These are phyloP conservation scores for Tursiops truncatus DNA, from an alignment of 2,113 vertebrate genomes.

Conservation along the genomic window DNA sequence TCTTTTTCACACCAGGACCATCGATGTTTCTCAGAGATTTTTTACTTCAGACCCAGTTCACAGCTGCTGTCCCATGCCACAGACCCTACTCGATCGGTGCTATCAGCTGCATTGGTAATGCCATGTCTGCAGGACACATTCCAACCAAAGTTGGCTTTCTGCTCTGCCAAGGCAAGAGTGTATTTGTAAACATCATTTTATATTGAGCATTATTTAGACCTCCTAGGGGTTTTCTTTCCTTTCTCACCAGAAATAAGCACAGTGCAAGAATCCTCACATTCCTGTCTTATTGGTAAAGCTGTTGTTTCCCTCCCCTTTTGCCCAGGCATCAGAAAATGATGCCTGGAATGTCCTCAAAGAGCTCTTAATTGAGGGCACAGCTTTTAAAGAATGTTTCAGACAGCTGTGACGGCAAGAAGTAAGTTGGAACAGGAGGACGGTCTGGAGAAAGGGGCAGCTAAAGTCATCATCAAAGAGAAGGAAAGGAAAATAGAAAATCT, in stretches of 20 bases:
- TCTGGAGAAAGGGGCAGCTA: constrained; percentile 2
- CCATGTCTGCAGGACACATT: constrained; percentile 7
- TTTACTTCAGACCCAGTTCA: constrained; percentile 51
- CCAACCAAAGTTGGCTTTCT: constrained; percentile 27
- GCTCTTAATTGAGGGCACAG: not conserved
- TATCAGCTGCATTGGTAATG: not conserved
- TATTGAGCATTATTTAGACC: constrained; percentile 44
- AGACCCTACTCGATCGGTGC: constrained; percentile 41
- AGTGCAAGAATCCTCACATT: constrained; percentile 22
- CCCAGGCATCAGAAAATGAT: constrained; percentile 29
- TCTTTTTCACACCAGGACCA: constrained; percentile 58
- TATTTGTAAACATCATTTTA: constrained; percentile 39
- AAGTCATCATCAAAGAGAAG: not conserved
- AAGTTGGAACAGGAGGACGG: not conserved
- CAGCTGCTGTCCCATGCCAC: constrained; percentile 7
- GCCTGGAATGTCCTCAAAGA: constrained; percentile 45
- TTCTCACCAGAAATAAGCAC: constrained; percentile 41
- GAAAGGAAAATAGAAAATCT: constrained; percentile 32
- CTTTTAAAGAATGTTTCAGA: not conserved
- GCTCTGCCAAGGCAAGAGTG: constrained; percentile 56
- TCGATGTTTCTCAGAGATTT: constrained; percentile 49
- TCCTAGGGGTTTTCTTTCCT: constrained; percentile 38
- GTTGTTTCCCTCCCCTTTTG: not conserved
- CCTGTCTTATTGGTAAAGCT: not conserved
- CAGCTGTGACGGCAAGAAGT: constrained; percentile 3